These are phyloP conservation scores for Pyrrhosoma nymphula DNA, from an alignment of 2,888 invertebrate species.

Conservation along the genomic window DNA sequence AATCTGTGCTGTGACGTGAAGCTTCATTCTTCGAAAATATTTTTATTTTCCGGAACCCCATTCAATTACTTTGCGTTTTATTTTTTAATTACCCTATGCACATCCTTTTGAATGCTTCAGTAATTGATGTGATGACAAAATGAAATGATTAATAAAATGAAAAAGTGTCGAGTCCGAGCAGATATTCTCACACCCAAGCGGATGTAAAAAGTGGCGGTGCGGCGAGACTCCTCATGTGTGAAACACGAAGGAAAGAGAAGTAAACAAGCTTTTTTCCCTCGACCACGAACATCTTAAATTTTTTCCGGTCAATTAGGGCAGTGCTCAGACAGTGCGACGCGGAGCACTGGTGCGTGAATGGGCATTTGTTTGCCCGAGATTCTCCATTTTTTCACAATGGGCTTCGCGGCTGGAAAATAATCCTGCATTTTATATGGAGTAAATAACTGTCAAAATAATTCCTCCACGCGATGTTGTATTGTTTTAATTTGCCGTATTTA, in stretches of 20 bases:
- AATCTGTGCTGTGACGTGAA: background rate
- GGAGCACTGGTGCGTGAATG: background rate
- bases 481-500: too few species aligned
- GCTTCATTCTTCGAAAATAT: background rate
- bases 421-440: background rate
- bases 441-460: background rate
- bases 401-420: background rate
- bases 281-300: conserved; percentile 16
- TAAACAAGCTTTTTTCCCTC: background rate
- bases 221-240: background rate
- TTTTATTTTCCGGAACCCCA: background rate
- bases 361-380: background rate
- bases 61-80: too few species aligned
- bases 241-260: background rate
- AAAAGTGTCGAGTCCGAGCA: background rate
- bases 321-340: background rate
- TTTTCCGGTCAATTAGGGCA: conserved; percentile 32
- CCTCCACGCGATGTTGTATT: background rate
- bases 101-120: background rate
- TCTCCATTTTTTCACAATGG: background rate
- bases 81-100: background rate
- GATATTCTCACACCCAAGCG: background rate
- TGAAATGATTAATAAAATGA: background rate
- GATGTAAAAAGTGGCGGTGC: background rate
- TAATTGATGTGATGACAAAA: too few species aligned